Conservation (phyloP, 2,797 vertebrate genomes). For the Leptatherina wallacei region DNA sequence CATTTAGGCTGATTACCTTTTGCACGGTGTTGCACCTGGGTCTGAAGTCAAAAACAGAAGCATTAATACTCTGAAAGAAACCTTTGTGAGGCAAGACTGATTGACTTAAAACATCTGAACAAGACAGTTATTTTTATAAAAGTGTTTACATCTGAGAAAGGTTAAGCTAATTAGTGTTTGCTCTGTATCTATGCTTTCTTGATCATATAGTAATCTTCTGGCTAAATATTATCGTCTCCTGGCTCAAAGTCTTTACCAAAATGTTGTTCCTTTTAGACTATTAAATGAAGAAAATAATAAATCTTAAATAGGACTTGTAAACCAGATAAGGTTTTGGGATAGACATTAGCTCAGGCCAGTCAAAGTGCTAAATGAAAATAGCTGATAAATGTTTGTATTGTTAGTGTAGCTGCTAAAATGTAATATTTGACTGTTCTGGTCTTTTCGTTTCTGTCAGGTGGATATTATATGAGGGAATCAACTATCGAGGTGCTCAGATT, state of each 20-base stretch:
- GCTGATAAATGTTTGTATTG: not conserved
- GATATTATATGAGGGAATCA: conserved; percentile 90
- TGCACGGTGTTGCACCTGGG: not conserved
- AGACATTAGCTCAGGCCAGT: not conserved
- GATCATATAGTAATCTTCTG: not conserved
- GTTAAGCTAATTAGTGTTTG: not conserved
- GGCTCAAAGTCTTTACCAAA: not conserved
- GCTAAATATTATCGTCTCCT: not conserved
- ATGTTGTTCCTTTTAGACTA: not conserved
- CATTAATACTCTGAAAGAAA: not conserved
- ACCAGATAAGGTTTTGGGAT: not conserved
- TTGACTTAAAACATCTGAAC: not conserved
- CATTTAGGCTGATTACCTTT: conserved; percentile 21
- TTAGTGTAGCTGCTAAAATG: not conserved
- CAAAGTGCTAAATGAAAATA: not conserved
- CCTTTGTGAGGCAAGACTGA: no score
- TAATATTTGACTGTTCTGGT: conserved; percentile 1
- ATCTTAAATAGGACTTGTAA: not conserved
- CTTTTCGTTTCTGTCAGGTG: conserved; percentile 80
- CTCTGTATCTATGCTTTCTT: not conserved
- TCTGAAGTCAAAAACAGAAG: conserved; percentile 1
- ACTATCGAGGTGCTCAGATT: conserved; percentile 90
- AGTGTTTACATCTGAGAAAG: not conserved
- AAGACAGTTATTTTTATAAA: not conserved
- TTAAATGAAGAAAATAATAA: not conserved